A percentile compares a stretch with the other conserved stretches of the same genome.
Evolutionary conservation across 1,140 invertebrate genomes (phyloP).

Genomic region (Chionoecetes opilio): DNA sequence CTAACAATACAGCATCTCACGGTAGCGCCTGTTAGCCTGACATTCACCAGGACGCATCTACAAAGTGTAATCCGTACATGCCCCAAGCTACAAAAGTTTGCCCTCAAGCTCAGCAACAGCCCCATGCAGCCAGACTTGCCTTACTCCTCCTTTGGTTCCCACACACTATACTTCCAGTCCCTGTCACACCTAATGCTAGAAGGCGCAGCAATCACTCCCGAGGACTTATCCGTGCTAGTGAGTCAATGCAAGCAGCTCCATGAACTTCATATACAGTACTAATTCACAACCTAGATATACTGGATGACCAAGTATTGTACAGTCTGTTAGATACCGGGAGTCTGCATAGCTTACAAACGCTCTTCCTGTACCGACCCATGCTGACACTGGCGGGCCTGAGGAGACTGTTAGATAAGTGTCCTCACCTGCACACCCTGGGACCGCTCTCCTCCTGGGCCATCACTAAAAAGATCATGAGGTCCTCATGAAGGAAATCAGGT

Average conservation of each 20-base stretch:
- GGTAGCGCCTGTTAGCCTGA: conserved; percentile 59
- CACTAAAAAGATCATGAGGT: conserved; percentile 62
- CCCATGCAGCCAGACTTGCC: conserved; percentile 73
- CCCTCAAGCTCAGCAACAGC: conserved; percentile 67
- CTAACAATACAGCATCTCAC: conserved; percentile 71
- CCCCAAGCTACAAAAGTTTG: conserved; percentile 66
- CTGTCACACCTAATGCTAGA: conserved; percentile 67
- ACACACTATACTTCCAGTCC: conserved; percentile 57
- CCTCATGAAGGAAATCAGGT: conserved; percentile 64
- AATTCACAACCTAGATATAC: conserved; percentile 68
- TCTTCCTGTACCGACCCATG: conserved; percentile 72
- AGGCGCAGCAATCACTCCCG: conserved; percentile 62
- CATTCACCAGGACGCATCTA: conserved; percentile 73
- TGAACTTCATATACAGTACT: conserved; percentile 73
- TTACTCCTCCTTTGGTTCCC: conserved; percentile 69
- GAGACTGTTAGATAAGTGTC: conserved; percentile 65
- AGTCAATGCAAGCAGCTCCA: conserved; percentile 25
- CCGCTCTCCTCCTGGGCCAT: conserved; percentile 79
- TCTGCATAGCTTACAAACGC: conserved; percentile 52
- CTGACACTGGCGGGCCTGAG: conserved; percentile 68
- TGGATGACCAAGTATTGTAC: conserved; percentile 69
- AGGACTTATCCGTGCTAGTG: conserved; percentile 71
- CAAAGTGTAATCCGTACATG: conserved; percentile 73
- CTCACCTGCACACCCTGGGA: conserved; percentile 67
- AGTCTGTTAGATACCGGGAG: conserved; percentile 61